Base-by-base conservation (phyloP, 2,797 vertebrate genomes). In the Ficedula albicollis region DNA sequence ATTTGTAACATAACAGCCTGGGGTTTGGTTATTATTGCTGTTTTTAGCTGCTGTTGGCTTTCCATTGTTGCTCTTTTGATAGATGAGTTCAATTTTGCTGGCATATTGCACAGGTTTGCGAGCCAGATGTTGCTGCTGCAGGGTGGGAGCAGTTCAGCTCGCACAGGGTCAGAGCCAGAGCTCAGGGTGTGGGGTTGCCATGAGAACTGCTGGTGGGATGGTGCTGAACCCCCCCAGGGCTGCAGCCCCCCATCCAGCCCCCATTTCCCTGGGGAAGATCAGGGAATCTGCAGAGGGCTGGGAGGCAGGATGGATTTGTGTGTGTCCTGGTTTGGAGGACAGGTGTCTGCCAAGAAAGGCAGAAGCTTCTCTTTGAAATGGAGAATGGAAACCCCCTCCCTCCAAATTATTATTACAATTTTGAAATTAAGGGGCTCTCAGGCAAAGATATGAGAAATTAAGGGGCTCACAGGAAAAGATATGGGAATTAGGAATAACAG, bases 41-140 rank as follows among this genome's bases (percentile, higher is more conserved):
- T 1, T 66, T 95, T 87, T 67, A 90, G 90, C 94, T 39, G 30
- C 60, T 79, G 77, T 41, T 92, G 88, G 55, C 68, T 94, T 95
- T 58, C 46, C 68, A 3, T 44, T 70, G 92, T 59, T 82, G 86
- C 68, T 63, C 70, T 94, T 90, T 90, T 97, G 95, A 96, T 96
- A 70, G 84, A 96, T 96, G 96, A 10, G 63, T 95, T 96, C 95
- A 93, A 93, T 97, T 97, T 96, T 89, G 86, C 92, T 80, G 89
- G 81, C 60, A n/a, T 68, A 68, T 87, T 90, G 94, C 86, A 22
- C 30, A 19, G 92, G 78, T 93, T 96, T 93, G 86, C 87, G 72
- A 80, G 60, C 5, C 93, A 97, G 95, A 85, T 83, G 92, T 72
- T 93, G 88, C 55, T 46, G 30, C 79, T 69, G 92, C n/a, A 1